phyloP scores from a whole-genome alignment of 1,140 invertebrate species.

The Micrasema longulum region DNA sequence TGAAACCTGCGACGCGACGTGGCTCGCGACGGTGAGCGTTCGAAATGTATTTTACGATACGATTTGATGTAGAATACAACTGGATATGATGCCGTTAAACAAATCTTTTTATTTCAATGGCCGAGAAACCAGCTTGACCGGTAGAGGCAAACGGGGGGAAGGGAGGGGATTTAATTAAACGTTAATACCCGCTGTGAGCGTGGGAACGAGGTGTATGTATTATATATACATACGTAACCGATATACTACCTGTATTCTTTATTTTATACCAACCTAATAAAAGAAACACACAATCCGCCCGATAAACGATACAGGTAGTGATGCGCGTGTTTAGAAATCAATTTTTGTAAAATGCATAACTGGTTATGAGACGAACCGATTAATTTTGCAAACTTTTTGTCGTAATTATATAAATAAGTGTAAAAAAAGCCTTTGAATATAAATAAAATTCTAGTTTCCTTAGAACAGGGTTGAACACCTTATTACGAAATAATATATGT shows the following conservation, averaged over 20 bases:
- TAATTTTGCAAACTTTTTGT: too few species aligned
- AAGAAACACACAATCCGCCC: neutral
- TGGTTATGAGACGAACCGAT: too few species aligned
- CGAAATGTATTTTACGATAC: constrained; percentile 40
- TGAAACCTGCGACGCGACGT: too few species aligned
- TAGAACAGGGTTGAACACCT: too few species aligned
- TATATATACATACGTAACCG: constrained; percentile 1
- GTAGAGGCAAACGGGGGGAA: neutral
- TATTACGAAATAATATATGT: too few species aligned
- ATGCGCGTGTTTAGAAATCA: too few species aligned
- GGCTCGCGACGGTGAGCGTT: constrained; percentile 4
- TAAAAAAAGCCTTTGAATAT: too few species aligned
- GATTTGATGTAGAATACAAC: constrained; percentile 41
- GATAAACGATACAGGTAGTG: neutral
- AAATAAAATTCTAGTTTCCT: too few species aligned
- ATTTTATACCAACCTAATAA: constrained; percentile 1
- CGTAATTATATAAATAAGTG: too few species aligned
- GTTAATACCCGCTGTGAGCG: constrained; percentile 37
- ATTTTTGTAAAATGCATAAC: too few species aligned
- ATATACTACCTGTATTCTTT: neutral
- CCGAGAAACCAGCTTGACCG: constrained; percentile 36
- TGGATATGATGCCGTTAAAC: constrained; percentile 34
- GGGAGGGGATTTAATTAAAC: constrained; percentile 36
- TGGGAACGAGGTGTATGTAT: constrained; percentile 13
- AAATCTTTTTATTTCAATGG: constrained; percentile 12